Percentiles rank a stretch among this genome's conserved stretches.
Evolutionary conservation across 64 coral and sea anemone species (phyloP).

Genomic region (Acropora tenuis): DNA sequence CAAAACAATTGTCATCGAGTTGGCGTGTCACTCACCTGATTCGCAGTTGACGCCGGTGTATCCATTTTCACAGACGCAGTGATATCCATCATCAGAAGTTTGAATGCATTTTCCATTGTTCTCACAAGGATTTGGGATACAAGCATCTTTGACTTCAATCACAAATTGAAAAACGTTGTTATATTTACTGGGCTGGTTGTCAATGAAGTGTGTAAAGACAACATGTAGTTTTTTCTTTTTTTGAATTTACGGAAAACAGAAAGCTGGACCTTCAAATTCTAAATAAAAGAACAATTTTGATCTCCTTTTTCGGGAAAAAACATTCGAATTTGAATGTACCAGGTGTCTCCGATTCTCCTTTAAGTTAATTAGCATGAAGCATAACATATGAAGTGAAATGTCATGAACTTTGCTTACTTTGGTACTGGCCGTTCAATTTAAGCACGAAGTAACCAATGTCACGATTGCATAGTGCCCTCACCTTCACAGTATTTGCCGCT

Average conservation of each 20-base stretch:
- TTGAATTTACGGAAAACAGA: too few species aligned
- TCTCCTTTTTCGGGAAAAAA: too few species aligned
- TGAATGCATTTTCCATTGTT: slow-evolving; percentile 83
- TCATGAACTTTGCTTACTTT: not conserved
- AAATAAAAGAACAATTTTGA: too few species aligned
- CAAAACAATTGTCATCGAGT: not conserved
- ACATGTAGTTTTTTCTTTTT: too few species aligned
- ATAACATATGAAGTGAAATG: not conserved
- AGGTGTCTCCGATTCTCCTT: too few species aligned
- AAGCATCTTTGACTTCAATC: slow-evolving; percentile 59
- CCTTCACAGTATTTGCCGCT: slow-evolving; percentile 95
- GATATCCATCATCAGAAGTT: slow-evolving; percentile 54
- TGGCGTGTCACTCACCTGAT: slow-evolving; percentile 35
- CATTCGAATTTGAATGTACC: too few species aligned
- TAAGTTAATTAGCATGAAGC: too few species aligned
- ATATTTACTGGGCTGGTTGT: not conserved
- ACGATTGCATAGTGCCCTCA: not conserved
- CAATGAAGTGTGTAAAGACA: not conserved
- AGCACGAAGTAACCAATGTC: too few species aligned
- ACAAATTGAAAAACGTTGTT: not conserved
- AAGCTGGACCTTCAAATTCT: too few species aligned
- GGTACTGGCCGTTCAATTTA: not conserved
- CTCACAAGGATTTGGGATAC: slow-evolving; percentile 85
- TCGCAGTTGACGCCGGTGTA: slow-evolving; percentile 83
- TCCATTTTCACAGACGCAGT: slow-evolving; percentile 82